A percentile compares a stretch with the other conserved stretches of the same genome.
phyloP scores from a whole-genome alignment of 2,888 invertebrate genomes.

The Eumacrocentrus americanus region DNA sequence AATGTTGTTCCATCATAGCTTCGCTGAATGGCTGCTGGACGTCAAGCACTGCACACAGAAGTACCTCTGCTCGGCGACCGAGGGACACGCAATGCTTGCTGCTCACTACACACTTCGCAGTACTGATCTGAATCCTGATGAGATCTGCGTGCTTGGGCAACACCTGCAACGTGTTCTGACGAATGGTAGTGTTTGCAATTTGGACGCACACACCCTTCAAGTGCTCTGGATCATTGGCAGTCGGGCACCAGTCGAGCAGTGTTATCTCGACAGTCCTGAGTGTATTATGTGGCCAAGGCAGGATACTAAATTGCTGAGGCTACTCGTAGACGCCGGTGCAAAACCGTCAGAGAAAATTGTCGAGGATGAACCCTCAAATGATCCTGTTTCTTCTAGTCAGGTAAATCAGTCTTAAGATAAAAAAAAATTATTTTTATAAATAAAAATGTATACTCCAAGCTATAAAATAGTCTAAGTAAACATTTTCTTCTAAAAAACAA shows the following conservation, averaged over 20 bases:
- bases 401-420: no score
- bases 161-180: constrained; percentile 56
- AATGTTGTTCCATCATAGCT: constrained; percentile 90
- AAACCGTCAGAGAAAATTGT: constrained; percentile 61
- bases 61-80: constrained; percentile 84
- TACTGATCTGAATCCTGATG: constrained; percentile 72
- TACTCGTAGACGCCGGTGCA: constrained; percentile 79
- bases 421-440: no score
- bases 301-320: constrained; percentile 73
- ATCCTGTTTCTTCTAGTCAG: constrained; percentile 60
- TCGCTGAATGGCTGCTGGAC: constrained; percentile 93
- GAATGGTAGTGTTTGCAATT: constrained; percentile 48
- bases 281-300: constrained; percentile 61
- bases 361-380: constrained; percentile 60
- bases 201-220: constrained; percentile 72
- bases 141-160: constrained; percentile 73
- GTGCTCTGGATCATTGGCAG: constrained; percentile 79
- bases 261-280: constrained; percentile 56
- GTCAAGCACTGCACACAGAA: constrained; percentile 98
- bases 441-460: no score
- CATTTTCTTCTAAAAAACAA: no score
- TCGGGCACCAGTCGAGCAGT: constrained; percentile 61
- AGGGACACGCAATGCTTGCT: constrained; percentile 88
- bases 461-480: no score
- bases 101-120: constrained; percentile 81